These are phyloP conservation scores for Brachypteracias leptosomus DNA, from an alignment of 2,113 vertebrate species.

Conservation along the genomic window DNA sequence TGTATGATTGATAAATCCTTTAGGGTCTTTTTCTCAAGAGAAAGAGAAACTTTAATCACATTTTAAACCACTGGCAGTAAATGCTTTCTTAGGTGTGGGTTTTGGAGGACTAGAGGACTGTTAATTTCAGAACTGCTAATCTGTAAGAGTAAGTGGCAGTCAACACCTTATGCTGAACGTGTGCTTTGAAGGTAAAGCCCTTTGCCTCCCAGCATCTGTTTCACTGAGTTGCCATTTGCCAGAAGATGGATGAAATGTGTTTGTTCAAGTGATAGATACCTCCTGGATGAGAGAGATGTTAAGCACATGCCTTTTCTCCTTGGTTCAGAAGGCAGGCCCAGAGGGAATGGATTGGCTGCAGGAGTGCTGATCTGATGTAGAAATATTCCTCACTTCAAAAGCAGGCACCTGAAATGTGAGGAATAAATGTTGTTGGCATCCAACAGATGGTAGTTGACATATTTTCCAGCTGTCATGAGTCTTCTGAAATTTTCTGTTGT, in stretches of 20 bases:
- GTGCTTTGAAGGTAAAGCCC: neutral
- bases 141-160: neutral
- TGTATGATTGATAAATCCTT: neutral
- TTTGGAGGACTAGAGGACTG: neutral
- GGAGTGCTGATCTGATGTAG: neutral
- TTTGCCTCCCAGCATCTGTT: neutral
- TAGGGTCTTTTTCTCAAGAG: neutral
- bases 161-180: neutral
- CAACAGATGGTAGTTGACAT: neutral
- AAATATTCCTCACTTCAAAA: neutral
- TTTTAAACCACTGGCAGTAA: neutral
- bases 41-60: neutral
- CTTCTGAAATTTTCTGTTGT: neutral
- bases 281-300: neutral
- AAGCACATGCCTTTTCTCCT: neutral
- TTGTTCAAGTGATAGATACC: neutral
- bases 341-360: neutral
- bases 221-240: neutral
- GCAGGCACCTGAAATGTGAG: neutral
- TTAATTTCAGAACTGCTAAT: neutral
- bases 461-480: constrained; percentile 1
- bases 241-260: neutral
- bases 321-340: neutral
- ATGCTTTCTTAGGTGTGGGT: neutral
- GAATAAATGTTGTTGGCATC: neutral